Percentiles rank a stretch among this genome's conserved stretches.
These are phyloP conservation scores for Chaenogobius annularis DNA, from an alignment of 2,113 vertebrate genomes.

Conservation along the genomic window DNA sequence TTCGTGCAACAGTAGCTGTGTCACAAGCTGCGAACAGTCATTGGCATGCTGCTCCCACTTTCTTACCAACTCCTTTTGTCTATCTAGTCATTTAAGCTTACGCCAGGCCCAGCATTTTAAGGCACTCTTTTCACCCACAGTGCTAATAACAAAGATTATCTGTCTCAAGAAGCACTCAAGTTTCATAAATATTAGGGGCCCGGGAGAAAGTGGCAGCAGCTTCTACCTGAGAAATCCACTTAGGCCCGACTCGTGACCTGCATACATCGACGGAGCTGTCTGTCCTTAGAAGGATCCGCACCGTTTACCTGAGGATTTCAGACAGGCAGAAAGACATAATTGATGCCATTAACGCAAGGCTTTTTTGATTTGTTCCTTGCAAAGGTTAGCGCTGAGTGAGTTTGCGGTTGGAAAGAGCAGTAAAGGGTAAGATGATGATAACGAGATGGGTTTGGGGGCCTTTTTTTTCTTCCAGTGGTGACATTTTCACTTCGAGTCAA, in stretches of 20 bases:
- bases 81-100: slow-evolving; percentile 12
- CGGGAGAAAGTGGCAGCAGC: slow-evolving; percentile 37
- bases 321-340: slow-evolving; percentile 45
- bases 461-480: not conserved
- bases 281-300: slow-evolving; percentile 6
- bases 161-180: slow-evolving; percentile 39
- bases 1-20: too few species aligned
- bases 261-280: slow-evolving; percentile 23
- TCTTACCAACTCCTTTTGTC: not conserved
- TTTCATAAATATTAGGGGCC: slow-evolving; percentile 44
- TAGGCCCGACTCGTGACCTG: slow-evolving; percentile 15
- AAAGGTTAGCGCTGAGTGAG: slow-evolving; percentile 25
- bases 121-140: slow-evolving; percentile 31
- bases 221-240: slow-evolving; percentile 51
- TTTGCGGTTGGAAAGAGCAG: not conserved
- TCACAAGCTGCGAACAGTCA: not conserved
- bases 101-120: slow-evolving; percentile 36
- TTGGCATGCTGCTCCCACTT: not conserved
- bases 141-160: slow-evolving; percentile 49
- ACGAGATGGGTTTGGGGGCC: slow-evolving; percentile 8
- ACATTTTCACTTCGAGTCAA: not conserved
- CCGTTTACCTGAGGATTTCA: slow-evolving; percentile 24
- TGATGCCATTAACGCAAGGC: slow-evolving; percentile 33
- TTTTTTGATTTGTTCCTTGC: slow-evolving; percentile 49
- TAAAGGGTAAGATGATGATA: slow-evolving; percentile 33